These are phyloP conservation scores for Poecile montanus DNA, from an alignment of 2,797 vertebrate genomes.

Conservation along the genomic window DNA sequence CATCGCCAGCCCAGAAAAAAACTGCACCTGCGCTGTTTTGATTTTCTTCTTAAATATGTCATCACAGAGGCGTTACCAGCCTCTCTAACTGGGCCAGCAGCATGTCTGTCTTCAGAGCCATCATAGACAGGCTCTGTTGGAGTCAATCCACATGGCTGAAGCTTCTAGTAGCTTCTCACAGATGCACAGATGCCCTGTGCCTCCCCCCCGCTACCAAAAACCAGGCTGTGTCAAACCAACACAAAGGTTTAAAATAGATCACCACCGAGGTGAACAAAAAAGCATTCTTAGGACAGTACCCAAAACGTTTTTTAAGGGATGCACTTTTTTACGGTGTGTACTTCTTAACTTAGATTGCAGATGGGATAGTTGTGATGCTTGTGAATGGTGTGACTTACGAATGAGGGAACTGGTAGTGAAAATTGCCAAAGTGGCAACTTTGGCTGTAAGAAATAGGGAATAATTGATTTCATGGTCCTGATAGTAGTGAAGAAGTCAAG, in stretches of 20 bases:
- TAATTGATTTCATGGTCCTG: background rate
- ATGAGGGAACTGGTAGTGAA: background rate
- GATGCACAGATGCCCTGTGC: background rate
- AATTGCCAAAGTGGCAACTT: background rate
- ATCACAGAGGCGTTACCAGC: background rate
- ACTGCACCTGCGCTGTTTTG: accelerated
- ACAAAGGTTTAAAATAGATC: background rate
- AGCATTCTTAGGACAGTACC: background rate
- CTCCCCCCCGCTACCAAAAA: background rate
- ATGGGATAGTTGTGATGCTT: background rate
- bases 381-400: background rate
- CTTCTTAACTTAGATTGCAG: background rate
- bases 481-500: background rate
- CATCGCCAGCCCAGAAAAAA: background rate
- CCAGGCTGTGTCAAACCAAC: background rate
- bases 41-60: background rate
- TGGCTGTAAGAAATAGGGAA: background rate
- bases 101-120: background rate
- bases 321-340: background rate
- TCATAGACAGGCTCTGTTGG: background rate
- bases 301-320: background rate
- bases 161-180: background rate
- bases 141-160: background rate
- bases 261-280: background rate
- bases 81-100: background rate